Conservation (phyloP, 2,888 invertebrate genomes). For the Ormyrus thymus region DNA sequence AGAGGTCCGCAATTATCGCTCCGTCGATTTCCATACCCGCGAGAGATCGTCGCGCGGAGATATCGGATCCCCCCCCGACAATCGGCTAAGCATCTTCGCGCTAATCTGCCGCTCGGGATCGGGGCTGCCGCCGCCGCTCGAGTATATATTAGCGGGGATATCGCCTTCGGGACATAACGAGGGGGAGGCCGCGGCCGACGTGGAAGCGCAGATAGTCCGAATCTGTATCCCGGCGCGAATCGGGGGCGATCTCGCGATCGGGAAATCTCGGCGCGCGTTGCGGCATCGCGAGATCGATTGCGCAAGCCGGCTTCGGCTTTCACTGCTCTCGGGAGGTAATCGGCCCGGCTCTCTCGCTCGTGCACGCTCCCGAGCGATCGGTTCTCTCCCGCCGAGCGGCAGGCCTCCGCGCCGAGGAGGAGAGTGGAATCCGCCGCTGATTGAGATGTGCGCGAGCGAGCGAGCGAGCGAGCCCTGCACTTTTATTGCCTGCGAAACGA, state of each 20-base stretch:
- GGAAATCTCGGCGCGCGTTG: neutral
- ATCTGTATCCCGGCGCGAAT: conserved; percentile 20
- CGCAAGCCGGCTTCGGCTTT: conserved; percentile 60
- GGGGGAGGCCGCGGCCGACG: neutral
- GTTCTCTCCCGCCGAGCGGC: neutral
- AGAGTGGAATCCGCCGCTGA: too few relatives aligned
- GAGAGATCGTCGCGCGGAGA: neutral
- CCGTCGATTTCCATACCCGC: too few relatives aligned
- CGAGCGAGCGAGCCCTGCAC: too few relatives aligned
- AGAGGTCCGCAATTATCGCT: too few relatives aligned
- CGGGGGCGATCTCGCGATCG: conserved; percentile 7
- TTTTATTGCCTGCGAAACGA: too few relatives aligned
- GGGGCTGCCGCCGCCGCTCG: too few relatives aligned
- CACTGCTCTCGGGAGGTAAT: conserved; percentile 49
- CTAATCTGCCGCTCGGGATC: neutral
- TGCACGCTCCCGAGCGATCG: neutral
- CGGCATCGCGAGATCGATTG: conserved; percentile 54
- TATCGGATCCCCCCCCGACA: neutral
- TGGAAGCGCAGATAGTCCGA: neutral
- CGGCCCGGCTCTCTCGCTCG: neutral
- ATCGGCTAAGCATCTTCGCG: neutral
- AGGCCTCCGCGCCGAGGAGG: too few relatives aligned
- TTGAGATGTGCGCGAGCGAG: too few relatives aligned
- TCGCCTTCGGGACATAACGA: too few relatives aligned
- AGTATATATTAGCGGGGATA: too few relatives aligned